Base-by-base conservation (phyloP, 2,797 vertebrate genomes). In the Enteromius trimaculatus region DNA sequence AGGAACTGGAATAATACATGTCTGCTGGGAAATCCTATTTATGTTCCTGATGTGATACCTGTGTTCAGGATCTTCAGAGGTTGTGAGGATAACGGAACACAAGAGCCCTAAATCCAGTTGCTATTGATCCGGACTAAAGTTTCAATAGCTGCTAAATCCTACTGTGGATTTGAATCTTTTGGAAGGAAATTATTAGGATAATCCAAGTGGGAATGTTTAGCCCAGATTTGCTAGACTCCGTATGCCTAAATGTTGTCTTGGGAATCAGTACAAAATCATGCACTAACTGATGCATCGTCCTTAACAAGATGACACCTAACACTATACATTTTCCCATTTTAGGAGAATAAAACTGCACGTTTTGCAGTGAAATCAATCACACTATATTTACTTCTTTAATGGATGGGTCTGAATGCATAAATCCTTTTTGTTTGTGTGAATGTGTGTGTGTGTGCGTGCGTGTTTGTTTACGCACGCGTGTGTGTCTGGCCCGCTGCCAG, bases 401-500 rank as follows among this genome's bases (percentile, higher is more conserved):
- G 16, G 29, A 26, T 62, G 39, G 26, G 34, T 81, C 19, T 23
- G 26, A 62, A n/a, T 55, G 34, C 34, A 11, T 23, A 1, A 68
- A 29, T 23, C 42, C 9, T 16, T 23, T 47, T 14, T 42, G 81
- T 51, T 82, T 31, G n/a, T 69, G 47, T 64, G 26, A 47, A 62
- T 47, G 44, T 47, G 70, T 29, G 65, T 79, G 78, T 31, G 60
- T 64, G 8, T 70, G 72, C 42, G 49, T 70, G 49, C 62, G 58
- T 78, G 55, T 69, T 62, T 84, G 82, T 37, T 49, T 77, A 68
- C 58, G 62, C 39, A 49, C 71, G 64, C 65, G 64, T 69, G 78
- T 42, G 62, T 23, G 68, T 79, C 68, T 89, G 86, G 80, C 84
- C 34, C 29, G 21, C 44, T 85, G 82, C 83, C 88, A 86, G 83